phyloP scores from a whole-genome alignment of 2,113 vertebrate genomes.

The Microtus pennsylvanicus region DNA sequence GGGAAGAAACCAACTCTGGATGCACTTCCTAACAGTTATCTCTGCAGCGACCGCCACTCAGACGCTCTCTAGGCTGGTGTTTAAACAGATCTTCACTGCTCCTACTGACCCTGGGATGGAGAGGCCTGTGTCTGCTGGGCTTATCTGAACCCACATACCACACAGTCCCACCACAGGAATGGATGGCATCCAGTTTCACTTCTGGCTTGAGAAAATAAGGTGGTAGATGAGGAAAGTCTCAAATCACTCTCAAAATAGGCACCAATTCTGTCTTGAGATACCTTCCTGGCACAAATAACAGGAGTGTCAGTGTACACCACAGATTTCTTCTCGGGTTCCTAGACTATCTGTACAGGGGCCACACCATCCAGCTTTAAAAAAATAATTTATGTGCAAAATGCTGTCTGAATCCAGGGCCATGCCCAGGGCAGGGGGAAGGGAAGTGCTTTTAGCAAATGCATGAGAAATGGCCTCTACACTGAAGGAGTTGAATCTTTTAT shows the following conservation, averaged over 20 bases:
- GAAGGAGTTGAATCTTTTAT: slow-evolving; percentile 23
- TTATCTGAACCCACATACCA: background rate
- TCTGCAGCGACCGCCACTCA: slow-evolving; percentile 59
- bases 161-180: background rate
- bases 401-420: slow-evolving; percentile 14
- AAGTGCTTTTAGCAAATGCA: background rate
- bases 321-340: background rate
- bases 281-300: background rate
- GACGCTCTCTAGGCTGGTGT: slow-evolving; percentile 69
- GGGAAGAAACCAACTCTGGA: slow-evolving; percentile 74
- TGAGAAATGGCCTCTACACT: slow-evolving; percentile 23
- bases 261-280: background rate
- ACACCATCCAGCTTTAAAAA: slow-evolving; percentile 15
- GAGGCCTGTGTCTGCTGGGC: slow-evolving; percentile 21
- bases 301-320: background rate
- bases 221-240: background rate
- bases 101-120: slow-evolving; percentile 37
- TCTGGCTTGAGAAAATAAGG: background rate
- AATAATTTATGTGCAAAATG: slow-evolving; percentile 44
- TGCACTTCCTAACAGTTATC: slow-evolving; percentile 70
- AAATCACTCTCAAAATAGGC: slow-evolving; percentile 8
- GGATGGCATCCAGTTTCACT: background rate
- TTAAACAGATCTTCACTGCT: slow-evolving; percentile 33
- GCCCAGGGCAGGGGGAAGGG: background rate
- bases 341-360: slow-evolving; percentile 6